Evolutionary conservation across 2,113 vertebrate species (phyloP).

Genomic region (Rhabdomys dilectus): DNA sequence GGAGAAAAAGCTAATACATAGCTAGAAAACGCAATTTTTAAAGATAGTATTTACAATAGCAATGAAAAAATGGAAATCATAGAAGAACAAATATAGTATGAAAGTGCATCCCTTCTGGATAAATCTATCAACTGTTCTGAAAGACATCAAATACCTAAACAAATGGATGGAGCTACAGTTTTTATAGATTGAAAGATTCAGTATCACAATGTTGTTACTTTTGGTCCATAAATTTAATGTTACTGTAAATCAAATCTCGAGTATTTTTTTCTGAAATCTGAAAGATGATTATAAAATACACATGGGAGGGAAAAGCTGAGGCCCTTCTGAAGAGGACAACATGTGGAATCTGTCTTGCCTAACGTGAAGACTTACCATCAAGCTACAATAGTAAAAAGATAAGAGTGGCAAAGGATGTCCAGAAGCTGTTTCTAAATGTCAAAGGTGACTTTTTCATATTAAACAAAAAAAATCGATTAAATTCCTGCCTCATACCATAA

Average conservation of each 20-base stretch:
- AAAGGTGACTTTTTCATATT: background rate
- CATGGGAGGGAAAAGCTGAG: slow-evolving; percentile 7
- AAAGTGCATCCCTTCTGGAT: background rate
- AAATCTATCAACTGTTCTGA: slow-evolving; percentile 23
- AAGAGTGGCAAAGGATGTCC: background rate
- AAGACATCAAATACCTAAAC: slow-evolving; percentile 38
- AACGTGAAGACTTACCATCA: slow-evolving; percentile 27
- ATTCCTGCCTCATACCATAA: slow-evolving; percentile 4
- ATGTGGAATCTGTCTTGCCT: background rate
- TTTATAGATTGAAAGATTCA: background rate
- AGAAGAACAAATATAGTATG: slow-evolving; percentile 32
- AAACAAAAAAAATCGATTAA: background rate
- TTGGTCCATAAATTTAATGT: slow-evolving; percentile 14
- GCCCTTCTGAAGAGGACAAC: background rate
- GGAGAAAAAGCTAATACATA: slow-evolving; percentile 1
- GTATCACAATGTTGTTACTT: slow-evolving; percentile 14
- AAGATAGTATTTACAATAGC: background rate
- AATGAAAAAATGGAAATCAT: slow-evolving; percentile 44
- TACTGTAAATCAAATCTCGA: slow-evolving; percentile 36
- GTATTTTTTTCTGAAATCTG: slow-evolving; percentile 3
- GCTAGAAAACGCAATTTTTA: background rate
- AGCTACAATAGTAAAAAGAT: background rate
- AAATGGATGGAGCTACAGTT: background rate
- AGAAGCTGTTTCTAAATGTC: background rate
- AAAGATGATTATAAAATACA: slow-evolving; percentile 44